Percentiles rank a stretch among this genome's conserved stretches.
Evolutionary conservation across 2,797 vertebrate species (phyloP).

Genomic region (Ciconia nigra): DNA sequence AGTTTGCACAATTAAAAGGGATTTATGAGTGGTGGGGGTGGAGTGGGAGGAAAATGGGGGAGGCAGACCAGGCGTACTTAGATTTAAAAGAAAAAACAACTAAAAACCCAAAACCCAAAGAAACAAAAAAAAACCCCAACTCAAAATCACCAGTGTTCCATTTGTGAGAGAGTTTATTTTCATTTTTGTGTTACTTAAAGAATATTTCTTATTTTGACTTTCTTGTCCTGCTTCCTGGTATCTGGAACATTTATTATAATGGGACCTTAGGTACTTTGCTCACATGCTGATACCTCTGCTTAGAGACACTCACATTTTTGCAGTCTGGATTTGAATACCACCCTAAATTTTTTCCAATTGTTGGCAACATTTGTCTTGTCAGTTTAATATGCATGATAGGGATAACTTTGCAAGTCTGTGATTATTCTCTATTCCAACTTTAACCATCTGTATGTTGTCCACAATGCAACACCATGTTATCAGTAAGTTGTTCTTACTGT

Average conservation of each 20-base stretch:
- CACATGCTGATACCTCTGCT: not conserved
- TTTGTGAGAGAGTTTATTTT: not conserved
- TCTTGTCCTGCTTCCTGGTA: not conserved
- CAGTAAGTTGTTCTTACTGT: not conserved
- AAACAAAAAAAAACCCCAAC: not conserved
- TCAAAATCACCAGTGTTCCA: not conserved
- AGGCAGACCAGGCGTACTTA: not conserved
- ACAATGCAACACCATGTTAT: not conserved
- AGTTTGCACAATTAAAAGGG: not conserved
- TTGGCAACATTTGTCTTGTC: not conserved
- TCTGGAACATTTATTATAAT: not conserved
- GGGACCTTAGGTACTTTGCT: not conserved
- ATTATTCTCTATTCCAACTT: not conserved
- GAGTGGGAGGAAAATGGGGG: not conserved
- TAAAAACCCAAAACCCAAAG: not conserved
- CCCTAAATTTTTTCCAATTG: not conserved
- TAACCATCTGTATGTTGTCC: not conserved
- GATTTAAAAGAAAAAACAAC: not conserved
- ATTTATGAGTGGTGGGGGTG: not conserved
- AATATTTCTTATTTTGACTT: not conserved
- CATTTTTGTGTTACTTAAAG: not conserved
- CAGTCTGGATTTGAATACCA: not conserved
- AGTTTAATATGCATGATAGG: not conserved
- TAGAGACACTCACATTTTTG: not conserved
- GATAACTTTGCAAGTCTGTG: not conserved